These are phyloP conservation scores for Engraulis encrasicolus DNA, from an alignment of 2,113 vertebrate species.

Conservation along the genomic window DNA sequence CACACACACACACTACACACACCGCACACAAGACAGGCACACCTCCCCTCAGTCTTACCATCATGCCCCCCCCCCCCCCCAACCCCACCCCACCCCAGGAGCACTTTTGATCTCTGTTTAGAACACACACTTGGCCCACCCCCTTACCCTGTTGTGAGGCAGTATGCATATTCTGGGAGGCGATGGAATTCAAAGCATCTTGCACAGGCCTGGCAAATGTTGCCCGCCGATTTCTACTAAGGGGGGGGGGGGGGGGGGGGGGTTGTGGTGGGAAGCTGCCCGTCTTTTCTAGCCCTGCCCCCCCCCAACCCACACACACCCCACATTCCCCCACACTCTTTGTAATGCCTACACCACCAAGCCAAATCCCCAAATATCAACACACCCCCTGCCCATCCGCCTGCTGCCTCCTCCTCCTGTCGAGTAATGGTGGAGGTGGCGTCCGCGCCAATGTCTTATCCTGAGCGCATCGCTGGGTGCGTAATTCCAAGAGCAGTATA, in stretches of 20 bases:
- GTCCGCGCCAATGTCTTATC: no score
- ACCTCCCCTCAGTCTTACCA: no score
- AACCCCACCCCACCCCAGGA: not conserved
- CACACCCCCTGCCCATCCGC: not conserved
- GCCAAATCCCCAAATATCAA: not conserved
- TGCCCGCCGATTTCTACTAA: not conserved
- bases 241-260: not conserved
- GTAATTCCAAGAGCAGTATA: no score
- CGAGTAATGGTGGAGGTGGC: no score
- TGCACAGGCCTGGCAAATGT: conserved; percentile 7
- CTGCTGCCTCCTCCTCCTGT: not conserved
- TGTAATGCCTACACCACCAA: not conserved
- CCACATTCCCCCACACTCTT: not conserved
- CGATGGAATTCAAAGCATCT: conserved; percentile 29
- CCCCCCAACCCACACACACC: no score
- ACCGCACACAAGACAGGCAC: no score
- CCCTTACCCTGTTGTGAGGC: not conserved
- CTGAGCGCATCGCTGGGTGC: no score
- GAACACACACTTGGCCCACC: conserved; percentile 27
- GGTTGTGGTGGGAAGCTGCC: no score
- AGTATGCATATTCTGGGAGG: conserved; percentile 15
- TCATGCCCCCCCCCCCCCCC: no score
- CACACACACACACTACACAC: not conserved
- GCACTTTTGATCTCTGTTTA: conserved; percentile 18
- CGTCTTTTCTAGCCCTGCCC: no score